phyloP scores from a whole-genome alignment of 2,888 invertebrate genomes.

The Erpobdella octoculata region DNA sequence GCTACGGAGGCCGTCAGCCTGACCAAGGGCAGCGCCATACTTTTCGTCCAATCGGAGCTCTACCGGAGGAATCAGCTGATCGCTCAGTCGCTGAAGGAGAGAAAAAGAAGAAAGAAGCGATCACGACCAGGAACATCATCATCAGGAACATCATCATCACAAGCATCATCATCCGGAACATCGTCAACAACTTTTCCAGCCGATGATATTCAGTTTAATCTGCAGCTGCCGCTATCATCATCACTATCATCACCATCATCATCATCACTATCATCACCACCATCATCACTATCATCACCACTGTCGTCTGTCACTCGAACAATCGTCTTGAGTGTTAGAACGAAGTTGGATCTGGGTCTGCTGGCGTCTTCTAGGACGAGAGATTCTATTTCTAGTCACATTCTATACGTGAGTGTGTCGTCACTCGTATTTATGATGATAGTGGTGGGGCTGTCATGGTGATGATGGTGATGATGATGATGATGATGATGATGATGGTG shows the following conservation, averaged over 20 bases:
- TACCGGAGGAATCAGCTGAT: slow-evolving; percentile 75
- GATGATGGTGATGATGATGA: neutral
- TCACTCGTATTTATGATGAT: neutral
- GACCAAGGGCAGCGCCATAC: slow-evolving; percentile 68
- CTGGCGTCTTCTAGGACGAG: slow-evolving; percentile 52
- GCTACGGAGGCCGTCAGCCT: slow-evolving; percentile 74
- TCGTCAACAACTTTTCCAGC: neutral
- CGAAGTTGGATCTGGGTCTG: slow-evolving; percentile 68
- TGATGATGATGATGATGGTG: neutral
- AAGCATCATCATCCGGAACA: neutral
- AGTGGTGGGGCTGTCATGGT: neutral
- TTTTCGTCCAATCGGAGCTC: slow-evolving; percentile 68
- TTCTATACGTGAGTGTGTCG: neutral
- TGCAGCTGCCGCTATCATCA: neutral
- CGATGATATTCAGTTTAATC: neutral
- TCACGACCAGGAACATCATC: slow-evolving; percentile 17
- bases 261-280: slow-evolving; percentile 23
- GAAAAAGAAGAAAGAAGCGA: slow-evolving; percentile 29
- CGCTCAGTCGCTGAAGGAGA: slow-evolving; percentile 3
- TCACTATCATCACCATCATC: slow-evolving; percentile 18
- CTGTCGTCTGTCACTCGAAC: slow-evolving; percentile 11
- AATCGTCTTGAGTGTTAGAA: slow-evolving; percentile 68
- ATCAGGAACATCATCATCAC: slow-evolving; percentile 15
- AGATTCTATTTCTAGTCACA: neutral
- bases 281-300: slow-evolving; percentile 18